Evolutionary conservation across 2,113 vertebrate genomes (phyloP), one percentile per base, ranked within the genome.

Genomic region (Verasper variegatus): DNA sequence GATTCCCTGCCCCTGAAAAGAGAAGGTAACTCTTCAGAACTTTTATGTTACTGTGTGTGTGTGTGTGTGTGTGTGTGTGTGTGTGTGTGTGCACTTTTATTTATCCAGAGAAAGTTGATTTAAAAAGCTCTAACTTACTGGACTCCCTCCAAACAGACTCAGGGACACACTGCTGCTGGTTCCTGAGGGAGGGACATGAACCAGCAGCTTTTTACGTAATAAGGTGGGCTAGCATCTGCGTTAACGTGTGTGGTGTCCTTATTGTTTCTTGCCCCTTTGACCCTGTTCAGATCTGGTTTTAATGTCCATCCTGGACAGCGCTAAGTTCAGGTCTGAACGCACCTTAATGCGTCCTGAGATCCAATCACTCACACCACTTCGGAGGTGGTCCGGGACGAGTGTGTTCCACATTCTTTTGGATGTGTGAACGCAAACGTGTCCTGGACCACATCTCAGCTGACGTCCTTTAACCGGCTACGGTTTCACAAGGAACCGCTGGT

Each of bases 121-220:
- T 66, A 77, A 78, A 78, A 63, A 58, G 63, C 62, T 66, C 71
- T 54, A 51, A 35, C 56, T 76, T 9, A 61, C 35, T 60, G 37
- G 49, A 26, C 66, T 55, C 21, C 26, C 47, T 45, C 61, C 76
- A 71, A 58, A 35, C 31, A 4, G 49, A 21, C 26, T 37, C 40
- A 49, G 37, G 13, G 31, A 24, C 23, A 12, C 20, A 31, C 20
- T 14, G 51, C 20, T n/a, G 49, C 18, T 56, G 66, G 26, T 14
- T 52, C 3, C 40, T 23, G 24, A 59, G 24, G 37, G 52, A 31
- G 17, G 10, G 31, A 37, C 47, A 62, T 52, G 45, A 71, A 51
- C 58, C 45, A 24, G 31, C 59, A 73, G 11, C 49, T n/a, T 61
- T 61, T 54, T 14, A 62, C 13, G 31, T 54, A 52, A 55, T 35